Evolutionary conservation across 1,140 invertebrate genomes (phyloP).

Genomic region (Hylaeus anthracinus): DNA sequence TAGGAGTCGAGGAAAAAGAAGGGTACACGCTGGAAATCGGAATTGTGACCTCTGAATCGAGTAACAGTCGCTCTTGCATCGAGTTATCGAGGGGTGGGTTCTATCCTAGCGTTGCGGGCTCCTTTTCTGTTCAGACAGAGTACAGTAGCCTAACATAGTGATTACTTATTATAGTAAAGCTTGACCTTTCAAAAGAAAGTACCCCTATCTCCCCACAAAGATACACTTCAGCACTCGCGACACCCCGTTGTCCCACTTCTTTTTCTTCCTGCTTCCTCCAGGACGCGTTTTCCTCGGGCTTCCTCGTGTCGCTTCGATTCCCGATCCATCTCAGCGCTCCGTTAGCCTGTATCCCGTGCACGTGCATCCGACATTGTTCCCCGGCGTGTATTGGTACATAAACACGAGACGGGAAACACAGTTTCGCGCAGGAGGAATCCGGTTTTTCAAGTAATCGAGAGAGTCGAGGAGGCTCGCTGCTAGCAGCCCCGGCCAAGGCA

Average conservation of each 20-base stretch:
- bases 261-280: background rate
- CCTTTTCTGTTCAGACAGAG: too few species aligned
- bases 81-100: too few species aligned
- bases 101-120: too few species aligned
- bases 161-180: too few species aligned
- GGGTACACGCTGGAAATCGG: too few species aligned
- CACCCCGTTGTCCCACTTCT: background rate
- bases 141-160: too few species aligned
- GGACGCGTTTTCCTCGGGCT: background rate
- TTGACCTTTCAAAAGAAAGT: too few species aligned
- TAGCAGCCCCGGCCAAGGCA: slow-evolving; percentile 35
- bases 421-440: slow-evolving; percentile 78
- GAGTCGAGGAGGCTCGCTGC: slow-evolving; percentile 38
- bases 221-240: too few species aligned
- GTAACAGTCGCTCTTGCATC: too few species aligned
- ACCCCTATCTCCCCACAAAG: too few species aligned
- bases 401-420: slow-evolving; percentile 76
- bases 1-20: background rate
- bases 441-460: slow-evolving; percentile 81
- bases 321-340: background rate
- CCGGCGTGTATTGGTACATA: slow-evolving; percentile 70
- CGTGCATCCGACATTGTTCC: slow-evolving; percentile 60
- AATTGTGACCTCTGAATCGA: too few species aligned
- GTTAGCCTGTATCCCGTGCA: slow-evolving; percentile 28
- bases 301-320: too few species aligned